Base-by-base conservation (phyloP, 1,140 invertebrate genomes). In the Pseudomyrmex concolor region DNA sequence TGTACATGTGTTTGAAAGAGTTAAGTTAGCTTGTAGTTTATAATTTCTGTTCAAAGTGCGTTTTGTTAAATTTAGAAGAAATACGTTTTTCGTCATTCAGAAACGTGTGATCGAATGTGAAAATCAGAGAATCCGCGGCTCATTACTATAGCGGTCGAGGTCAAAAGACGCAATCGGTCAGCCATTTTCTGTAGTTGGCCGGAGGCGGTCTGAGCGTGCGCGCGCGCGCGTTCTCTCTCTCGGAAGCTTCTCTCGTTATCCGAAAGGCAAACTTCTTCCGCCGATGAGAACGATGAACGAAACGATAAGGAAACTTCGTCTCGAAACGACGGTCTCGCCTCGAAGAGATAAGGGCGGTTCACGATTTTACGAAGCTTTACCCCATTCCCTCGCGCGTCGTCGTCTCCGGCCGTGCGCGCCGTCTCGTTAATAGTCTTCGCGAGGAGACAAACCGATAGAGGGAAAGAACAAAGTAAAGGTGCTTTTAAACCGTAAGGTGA, bases 211-310 rank as follows among this genome's bases (percentile, higher is more conserved):
- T 45, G 17, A 13, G 15, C 3, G 5, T 7, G 51, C 66, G 70
- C 74, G 43, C 84, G 62, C 55, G 68, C 55, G 3, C 34, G 25
- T n/a, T 48, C 64, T 5, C 54, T 55, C 54, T 59, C 57, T 87
- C 70, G 63, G 84, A 81, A 80, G 84, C 78, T 77, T 81, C 86
- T 60, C 82, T 89, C 88, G 84, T 89, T 89, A 89, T 86, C 84
- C 88, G 45, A 80, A 86, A 82, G 74, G 88, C 71, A 86, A 89
- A 88, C 87, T 89, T 89, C 86, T 86, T 84, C 60, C 83, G 57
- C 60, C 74, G 85, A 83, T 67, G 78, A 84, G 80, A 73, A 81
- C 84, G 87, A 89, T 88, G 88, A 86, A 86, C 84, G 84, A 70
- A 84, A 19, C 81, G 87, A 89, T 89, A 89, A 89, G 84, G 84